phyloP scores from a whole-genome alignment of 2,113 vertebrate species.

The Drymodes brunneopygia region DNA sequence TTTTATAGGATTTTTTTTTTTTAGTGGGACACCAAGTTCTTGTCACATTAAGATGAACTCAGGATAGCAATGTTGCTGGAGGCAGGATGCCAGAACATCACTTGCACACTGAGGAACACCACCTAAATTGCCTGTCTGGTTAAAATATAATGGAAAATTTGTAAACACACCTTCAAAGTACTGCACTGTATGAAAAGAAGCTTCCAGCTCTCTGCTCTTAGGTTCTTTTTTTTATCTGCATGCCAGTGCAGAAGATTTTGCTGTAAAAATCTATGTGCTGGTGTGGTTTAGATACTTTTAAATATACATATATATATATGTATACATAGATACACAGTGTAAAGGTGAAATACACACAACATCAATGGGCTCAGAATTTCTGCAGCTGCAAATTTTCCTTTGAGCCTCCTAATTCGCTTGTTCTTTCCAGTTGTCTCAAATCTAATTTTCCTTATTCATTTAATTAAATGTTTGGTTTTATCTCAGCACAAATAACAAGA shows the following conservation, averaged over 20 bases:
- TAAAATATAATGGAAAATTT: slow-evolving; percentile 6
- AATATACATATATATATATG: no score
- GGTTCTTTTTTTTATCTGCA: background rate
- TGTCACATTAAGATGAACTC: slow-evolving; percentile 13
- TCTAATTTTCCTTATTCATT: background rate
- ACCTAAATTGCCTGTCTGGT: background rate
- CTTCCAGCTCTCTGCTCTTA: background rate
- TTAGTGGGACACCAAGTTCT: slow-evolving; percentile 11
- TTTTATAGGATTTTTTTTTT: slow-evolving; percentile 21
- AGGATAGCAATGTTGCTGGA: background rate
- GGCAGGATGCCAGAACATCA: slow-evolving; percentile 19
- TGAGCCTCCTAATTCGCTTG: background rate
- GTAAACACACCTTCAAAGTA: background rate
- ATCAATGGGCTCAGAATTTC: background rate
- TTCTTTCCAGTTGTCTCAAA: background rate
- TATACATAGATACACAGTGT: background rate
- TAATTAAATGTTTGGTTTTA: background rate
- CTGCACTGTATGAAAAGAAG: background rate
- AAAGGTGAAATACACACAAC: background rate
- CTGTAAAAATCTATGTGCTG: background rate
- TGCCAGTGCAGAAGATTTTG: background rate
- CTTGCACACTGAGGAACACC: background rate
- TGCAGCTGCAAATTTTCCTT: background rate
- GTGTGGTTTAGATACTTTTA: background rate
- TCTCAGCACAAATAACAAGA: background rate